Conservation (phyloP, 2,888 invertebrate genomes). For the Diarsia mendica region DNA sequence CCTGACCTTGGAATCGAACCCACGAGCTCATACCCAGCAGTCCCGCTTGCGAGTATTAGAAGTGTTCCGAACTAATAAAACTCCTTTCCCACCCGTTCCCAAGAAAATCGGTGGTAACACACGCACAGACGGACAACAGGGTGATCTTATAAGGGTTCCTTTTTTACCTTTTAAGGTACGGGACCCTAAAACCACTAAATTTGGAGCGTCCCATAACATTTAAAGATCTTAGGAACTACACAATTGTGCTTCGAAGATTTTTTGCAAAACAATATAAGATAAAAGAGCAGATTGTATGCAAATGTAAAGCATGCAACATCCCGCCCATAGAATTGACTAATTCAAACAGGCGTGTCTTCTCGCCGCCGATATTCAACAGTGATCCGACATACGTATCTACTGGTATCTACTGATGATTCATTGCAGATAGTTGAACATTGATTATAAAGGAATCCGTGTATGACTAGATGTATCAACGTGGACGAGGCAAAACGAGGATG, state of each 20-base stretch:
- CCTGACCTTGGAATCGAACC: too few species aligned
- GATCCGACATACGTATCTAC: constrained; percentile 27
- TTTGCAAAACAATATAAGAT: constrained; percentile 48
- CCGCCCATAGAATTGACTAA: constrained; percentile 71
- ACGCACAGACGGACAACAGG: too few species aligned
- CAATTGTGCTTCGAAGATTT: constrained; percentile 40
- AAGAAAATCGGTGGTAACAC: too few species aligned
- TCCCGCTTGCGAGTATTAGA: too few species aligned
- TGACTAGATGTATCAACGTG: too few species aligned
- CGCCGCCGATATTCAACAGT: constrained; percentile 35
- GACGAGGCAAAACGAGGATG: too few species aligned
- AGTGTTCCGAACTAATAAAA: too few species aligned
- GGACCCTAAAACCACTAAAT: background rate
- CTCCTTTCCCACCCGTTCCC: too few species aligned
- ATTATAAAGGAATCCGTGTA: too few species aligned
- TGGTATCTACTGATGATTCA: constrained; percentile 25
- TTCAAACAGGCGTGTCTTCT: constrained; percentile 62
- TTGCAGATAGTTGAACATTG: background rate
- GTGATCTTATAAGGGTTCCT: too few species aligned
- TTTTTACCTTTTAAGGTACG: too few species aligned
- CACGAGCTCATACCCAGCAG: too few species aligned
- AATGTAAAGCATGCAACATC: constrained; percentile 66
- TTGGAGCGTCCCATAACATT: constrained; percentile 21
- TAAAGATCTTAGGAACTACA: constrained; percentile 17
- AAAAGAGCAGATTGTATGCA: constrained; percentile 67